phyloP scores from a whole-genome alignment of 2,888 invertebrate species.

The Mesopsocus fuscifrons region DNA sequence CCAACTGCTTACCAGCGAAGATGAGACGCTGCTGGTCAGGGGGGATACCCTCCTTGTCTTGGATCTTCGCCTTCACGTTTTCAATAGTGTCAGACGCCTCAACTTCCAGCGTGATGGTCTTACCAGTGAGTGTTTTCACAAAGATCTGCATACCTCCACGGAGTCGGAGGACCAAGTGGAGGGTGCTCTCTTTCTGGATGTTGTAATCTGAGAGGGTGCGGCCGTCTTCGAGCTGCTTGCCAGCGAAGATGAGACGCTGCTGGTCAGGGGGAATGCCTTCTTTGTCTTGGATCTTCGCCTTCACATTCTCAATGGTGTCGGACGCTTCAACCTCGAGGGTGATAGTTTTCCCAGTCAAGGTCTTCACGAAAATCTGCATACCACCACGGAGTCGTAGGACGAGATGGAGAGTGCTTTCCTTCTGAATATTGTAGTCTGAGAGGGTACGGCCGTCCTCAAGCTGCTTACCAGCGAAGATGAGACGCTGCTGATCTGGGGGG shows the following conservation, averaged over 20 bases:
- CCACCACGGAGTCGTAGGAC: conserved; percentile 8
- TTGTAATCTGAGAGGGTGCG: conserved; percentile 3
- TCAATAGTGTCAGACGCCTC: conserved; percentile 8
- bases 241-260: conserved; percentile 7
- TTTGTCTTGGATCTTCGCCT: conserved; percentile 7
- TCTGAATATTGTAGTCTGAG: conserved; percentile 34
- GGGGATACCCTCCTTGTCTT: conserved; percentile 6
- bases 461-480: conserved; percentile 35
- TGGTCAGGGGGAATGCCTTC: conserved; percentile 8
- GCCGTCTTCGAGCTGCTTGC: conserved; percentile 6
- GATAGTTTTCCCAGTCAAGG: conserved; percentile 5
- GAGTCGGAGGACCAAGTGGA: conserved; percentile 23
- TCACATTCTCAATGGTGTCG: conserved; percentile 7
- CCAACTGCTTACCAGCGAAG: conserved; percentile 7
- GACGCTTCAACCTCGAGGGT: conserved; percentile 7
- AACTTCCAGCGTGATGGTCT: conserved; percentile 6
- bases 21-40: conserved; percentile 8
- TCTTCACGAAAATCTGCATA: conserved; percentile 5
- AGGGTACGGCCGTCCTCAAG: conserved; percentile 34
- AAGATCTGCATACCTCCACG: conserved; percentile 5
- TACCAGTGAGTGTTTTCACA: conserved; percentile 5
- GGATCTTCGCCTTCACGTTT: conserved; percentile 7
- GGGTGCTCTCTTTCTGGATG: conserved; percentile 22
- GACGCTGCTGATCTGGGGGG: conserved; percentile 4
- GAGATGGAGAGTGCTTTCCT: conserved; percentile 17